Conservation (phyloP, 2,113 vertebrate species). For the Ctenodactylus gundi region DNA sequence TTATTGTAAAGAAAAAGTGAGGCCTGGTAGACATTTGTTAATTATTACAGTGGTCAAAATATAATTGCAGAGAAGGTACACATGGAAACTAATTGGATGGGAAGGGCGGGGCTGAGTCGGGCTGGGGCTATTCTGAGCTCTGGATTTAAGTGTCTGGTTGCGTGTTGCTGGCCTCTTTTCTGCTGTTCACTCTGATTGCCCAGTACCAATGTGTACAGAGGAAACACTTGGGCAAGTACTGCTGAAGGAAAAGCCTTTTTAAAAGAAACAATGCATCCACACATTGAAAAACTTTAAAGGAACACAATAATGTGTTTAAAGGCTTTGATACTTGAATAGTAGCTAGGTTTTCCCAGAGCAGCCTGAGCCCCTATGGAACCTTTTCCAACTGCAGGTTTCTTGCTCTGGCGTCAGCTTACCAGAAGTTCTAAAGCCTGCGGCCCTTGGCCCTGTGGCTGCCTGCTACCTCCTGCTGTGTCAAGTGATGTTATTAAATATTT, state of each 20-base stretch:
- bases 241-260: slow-evolving; percentile 60
- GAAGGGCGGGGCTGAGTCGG: slow-evolving; percentile 7
- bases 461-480: neutral
- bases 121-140: slow-evolving; percentile 65
- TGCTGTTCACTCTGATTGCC: slow-evolving; percentile 36
- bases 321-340: neutral
- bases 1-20: neutral
- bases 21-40: slow-evolving; percentile 19
- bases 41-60: slow-evolving; percentile 20
- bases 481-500: slow-evolving; percentile 1
- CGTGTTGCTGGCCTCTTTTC: slow-evolving; percentile 66
- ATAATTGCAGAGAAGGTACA: slow-evolving; percentile 13
- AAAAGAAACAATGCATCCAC: slow-evolving; percentile 44
- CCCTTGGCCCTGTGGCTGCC: neutral
- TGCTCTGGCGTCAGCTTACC: neutral
- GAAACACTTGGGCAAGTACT: slow-evolving; percentile 51
- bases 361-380: neutral
- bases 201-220: slow-evolving; percentile 53
- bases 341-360: neutral
- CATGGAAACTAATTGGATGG: slow-evolving; percentile 48
- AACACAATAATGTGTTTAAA: neutral
- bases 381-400: neutral
- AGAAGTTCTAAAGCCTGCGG: neutral
- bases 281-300: neutral
- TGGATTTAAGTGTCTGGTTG: slow-evolving; percentile 61